phyloP scores from a whole-genome alignment of 2,113 vertebrate species.

The Callithrix jacchus region DNA sequence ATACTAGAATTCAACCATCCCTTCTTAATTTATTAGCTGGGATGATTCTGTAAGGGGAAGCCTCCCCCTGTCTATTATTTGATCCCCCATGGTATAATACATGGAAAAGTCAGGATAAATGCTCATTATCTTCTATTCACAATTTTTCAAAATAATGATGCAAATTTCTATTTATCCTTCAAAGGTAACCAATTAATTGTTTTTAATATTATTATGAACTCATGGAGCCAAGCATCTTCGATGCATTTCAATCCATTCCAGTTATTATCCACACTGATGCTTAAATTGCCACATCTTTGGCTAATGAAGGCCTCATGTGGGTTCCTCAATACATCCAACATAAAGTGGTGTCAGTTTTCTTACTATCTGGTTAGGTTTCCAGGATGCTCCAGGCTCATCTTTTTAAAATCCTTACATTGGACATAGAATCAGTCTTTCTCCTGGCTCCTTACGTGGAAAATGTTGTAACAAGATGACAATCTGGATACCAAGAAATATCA shows the following conservation, averaged over 20 bases:
- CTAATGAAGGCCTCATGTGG: neutral
- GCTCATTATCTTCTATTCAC: neutral
- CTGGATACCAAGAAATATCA: neutral
- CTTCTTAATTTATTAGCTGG: neutral
- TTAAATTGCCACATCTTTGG: neutral
- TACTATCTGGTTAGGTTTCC: neutral
- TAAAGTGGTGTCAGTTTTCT: neutral
- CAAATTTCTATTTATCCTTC: neutral
- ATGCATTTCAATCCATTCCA: neutral
- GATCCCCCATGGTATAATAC: neutral
- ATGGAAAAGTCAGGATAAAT: neutral
- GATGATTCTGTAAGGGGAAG: neutral
- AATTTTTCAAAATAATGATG: neutral
- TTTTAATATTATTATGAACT: neutral
- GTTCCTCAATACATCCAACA: neutral
- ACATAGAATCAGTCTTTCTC: neutral
- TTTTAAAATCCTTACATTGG: neutral
- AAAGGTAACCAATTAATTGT: neutral
- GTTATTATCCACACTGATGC: neutral
- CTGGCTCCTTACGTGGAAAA: neutral
- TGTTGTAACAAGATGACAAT: neutral
- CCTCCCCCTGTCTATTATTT: neutral
- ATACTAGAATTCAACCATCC: neutral
- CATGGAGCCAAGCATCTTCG: neutral
- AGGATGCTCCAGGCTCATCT: neutral